Evolutionary conservation across 2,113 vertebrate genomes (phyloP), one percentile per base, ranked within the genome.

Genomic region (Nesoenas mayeri): DNA sequence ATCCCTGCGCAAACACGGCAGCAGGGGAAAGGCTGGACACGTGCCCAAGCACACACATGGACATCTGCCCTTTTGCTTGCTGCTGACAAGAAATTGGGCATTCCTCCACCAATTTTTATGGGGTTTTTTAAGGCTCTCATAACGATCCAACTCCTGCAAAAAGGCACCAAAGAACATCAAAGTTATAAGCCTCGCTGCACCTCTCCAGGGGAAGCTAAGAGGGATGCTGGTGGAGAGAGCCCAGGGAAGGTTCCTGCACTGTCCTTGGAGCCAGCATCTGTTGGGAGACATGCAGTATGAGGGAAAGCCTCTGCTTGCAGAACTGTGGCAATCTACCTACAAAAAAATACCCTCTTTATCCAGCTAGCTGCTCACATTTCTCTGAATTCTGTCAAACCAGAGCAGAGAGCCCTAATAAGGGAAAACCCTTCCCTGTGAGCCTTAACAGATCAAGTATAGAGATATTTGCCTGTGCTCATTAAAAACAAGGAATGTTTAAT

Each of bases 401-500:
- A 0, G 70, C 54, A 60, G 70, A 91, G 89, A 69, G n/a, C 66
- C 54, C 61, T 42, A 50, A 47, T 15, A 78, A 77, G 54, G 83
- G 51, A 62, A 86, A 91, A 40, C 38, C 54, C 40, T 95, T 90
- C 56, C 64, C 64, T 75, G n/a, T 54, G 58, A 91, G 85, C 70
- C 71, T 91, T 18, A 38, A 51, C 72, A 95, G 69, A 81, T 26
- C 86, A 69, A 5, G 25, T 28, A 28, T 3, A 51, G 74, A 87
- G 77, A 75, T 84, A 86, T 61, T 91, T 89, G 83, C 66, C 62
- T 54, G 44, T 21, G 60, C 91, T 88, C 84, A 80, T 93, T 81
- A 84, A 80, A 78, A 94, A 38, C 25, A 56, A 82, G 70, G 88
- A 95, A 85, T 50, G 66, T 19, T 82, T 67, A 54, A 58, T 88